Percentiles rank a stretch among this genome's conserved stretches.
phyloP scores from a whole-genome alignment of 2,888 invertebrate genomes.

The Tenthredo amoena region DNA sequence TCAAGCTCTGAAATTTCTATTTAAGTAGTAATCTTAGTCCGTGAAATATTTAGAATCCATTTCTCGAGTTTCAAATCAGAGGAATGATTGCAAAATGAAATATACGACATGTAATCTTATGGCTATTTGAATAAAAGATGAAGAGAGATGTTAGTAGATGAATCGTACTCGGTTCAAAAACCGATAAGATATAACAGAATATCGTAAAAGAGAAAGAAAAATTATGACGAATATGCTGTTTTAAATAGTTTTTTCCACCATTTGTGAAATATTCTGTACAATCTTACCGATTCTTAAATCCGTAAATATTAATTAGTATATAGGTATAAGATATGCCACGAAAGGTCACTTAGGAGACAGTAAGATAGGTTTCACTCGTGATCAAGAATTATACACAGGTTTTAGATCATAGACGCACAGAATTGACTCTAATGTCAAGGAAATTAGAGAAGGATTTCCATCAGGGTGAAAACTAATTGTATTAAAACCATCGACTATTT shows the following conservation, averaged over 20 bases:
- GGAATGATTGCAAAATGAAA: not conserved
- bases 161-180: not conserved
- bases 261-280: not conserved
- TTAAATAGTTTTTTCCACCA: not conserved
- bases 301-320: not conserved
- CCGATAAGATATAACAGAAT: not conserved
- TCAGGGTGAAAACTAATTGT: not conserved
- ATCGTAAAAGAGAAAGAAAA: not conserved
- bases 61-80: not conserved
- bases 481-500: not conserved
- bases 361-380: slow-evolving; percentile 9
- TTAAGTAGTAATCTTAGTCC: no score
- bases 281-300: slow-evolving; percentile 7
- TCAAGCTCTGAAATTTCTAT: no score
- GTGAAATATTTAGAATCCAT: no score
- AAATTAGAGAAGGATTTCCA: not conserved
- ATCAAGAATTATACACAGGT: not conserved
- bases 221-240: not conserved
- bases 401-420: not conserved
- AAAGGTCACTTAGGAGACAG: slow-evolving; percentile 71
- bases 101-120: not conserved
- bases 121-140: not conserved
- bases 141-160: not conserved
- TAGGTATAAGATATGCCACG: slow-evolving; percentile 65
- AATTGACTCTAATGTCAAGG: not conserved